Conservation (phyloP, 2,113 vertebrate genomes). For the Indicator maculatus region DNA sequence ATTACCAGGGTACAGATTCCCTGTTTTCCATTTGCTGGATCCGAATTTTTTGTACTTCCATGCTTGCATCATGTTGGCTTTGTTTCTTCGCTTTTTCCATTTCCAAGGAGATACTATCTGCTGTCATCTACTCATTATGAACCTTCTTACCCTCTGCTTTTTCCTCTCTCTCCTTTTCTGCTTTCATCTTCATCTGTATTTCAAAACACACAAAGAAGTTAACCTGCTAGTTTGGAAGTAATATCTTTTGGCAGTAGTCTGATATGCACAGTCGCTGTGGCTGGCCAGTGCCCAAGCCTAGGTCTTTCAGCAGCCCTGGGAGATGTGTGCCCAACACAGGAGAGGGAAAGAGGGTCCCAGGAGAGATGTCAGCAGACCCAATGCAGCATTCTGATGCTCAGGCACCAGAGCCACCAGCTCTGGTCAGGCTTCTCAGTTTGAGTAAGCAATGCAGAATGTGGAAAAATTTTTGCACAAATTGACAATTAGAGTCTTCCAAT, state of each 20-base stretch:
- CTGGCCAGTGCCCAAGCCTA: not conserved
- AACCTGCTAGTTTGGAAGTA: not conserved
- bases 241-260: not conserved
- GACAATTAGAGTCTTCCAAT: not conserved
- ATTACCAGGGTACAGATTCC: not conserved
- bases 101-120: constrained; percentile 71
- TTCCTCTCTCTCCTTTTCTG: constrained; percentile 70
- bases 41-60: constrained; percentile 75
- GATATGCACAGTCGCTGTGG: not conserved
- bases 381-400: not conserved
- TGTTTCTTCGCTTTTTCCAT: constrained; percentile 79
- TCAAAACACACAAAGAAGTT: not conserved
- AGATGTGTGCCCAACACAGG: fast-evolving
- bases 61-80: constrained; percentile 62
- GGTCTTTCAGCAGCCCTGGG: not conserved
- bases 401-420: not conserved
- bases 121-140: constrained; percentile 74
- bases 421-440: fast-evolving
- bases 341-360: not conserved
- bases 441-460: not conserved
- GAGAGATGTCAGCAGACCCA: not conserved
- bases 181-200: constrained; percentile 80
- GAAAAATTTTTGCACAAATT: not conserved
- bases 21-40: constrained; percentile 84
- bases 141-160: constrained; percentile 72